Percentiles rank a stretch among this genome's conserved stretches.
These are phyloP conservation scores for Alauda arvensis DNA, from an alignment of 2,797 vertebrate genomes.

Conservation along the genomic window DNA sequence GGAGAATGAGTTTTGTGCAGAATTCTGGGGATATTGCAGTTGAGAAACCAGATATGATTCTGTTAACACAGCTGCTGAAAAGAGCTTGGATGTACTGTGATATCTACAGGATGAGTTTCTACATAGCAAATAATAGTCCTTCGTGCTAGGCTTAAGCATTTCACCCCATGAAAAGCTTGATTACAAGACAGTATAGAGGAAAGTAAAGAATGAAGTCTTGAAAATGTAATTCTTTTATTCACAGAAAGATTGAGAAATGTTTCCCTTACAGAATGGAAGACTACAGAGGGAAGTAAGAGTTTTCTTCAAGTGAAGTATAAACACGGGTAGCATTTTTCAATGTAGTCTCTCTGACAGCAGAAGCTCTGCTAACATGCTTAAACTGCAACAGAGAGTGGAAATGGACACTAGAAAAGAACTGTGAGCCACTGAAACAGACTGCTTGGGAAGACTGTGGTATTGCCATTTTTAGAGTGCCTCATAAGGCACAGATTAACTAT, in stretches of 20 bases:
- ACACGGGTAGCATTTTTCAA: not conserved
- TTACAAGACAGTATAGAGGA: not conserved
- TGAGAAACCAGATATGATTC: not conserved
- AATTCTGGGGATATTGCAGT: not conserved
- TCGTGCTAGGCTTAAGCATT: not conserved
- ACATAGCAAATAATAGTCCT: accelerated
- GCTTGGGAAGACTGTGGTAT: not conserved
- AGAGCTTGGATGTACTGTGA: not conserved
- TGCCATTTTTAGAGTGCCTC: not conserved
- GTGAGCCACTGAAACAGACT: not conserved
- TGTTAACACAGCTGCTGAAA: not conserved
- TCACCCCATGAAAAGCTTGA: not conserved
- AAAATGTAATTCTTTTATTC: not conserved
- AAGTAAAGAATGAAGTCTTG: not conserved
- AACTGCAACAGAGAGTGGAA: not conserved
- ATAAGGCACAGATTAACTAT: conserved; percentile 1
- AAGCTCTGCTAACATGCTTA: not conserved
- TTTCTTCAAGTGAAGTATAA: not conserved
- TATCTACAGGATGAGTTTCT: not conserved
- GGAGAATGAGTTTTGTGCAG: not conserved
- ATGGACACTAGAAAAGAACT: not conserved
- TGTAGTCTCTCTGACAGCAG: not conserved
- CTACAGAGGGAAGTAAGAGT: not conserved
- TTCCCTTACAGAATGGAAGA: not conserved
- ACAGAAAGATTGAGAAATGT: not conserved